Percentiles rank a stretch among this genome's conserved stretches.
These are phyloP conservation scores for Irena cyanogastra DNA, from an alignment of 2,113 vertebrate species.

Conservation along the genomic window DNA sequence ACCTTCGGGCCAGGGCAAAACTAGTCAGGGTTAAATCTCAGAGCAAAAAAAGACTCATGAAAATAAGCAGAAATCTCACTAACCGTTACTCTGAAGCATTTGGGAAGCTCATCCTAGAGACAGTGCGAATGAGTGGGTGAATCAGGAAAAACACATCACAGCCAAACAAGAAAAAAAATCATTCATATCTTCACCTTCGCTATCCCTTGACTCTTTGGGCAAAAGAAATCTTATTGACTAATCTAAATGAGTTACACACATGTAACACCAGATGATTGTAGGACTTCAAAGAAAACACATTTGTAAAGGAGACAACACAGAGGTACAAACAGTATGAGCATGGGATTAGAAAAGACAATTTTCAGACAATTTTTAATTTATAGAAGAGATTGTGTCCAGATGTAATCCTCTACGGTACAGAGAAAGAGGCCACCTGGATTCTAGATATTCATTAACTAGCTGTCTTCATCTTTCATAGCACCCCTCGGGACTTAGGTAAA, in stretches of 20 bases:
- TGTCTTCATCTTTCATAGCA: not conserved
- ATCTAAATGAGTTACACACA: not conserved
- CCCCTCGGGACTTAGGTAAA: not conserved
- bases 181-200: accelerated
- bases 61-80: not conserved
- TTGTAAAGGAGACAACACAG: not conserved
- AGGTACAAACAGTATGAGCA: not conserved
- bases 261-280: not conserved
- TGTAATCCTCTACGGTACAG: not conserved
- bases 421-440: not conserved
- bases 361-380: not conserved
- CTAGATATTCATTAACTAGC: not conserved
- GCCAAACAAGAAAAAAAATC: not conserved
- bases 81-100: not conserved
- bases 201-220: not conserved
- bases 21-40: not conserved
- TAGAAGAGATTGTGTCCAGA: not conserved
- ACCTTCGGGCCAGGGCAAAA: not conserved
- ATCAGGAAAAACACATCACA: not conserved
- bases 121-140: accelerated
- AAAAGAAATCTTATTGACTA: not conserved
- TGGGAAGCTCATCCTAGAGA: not conserved
- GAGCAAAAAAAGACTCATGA: not conserved
- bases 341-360: not conserved
- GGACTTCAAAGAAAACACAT: not conserved